These are phyloP conservation scores for Megaceryle maxima DNA, from an alignment of 2,113 vertebrate species.

Conservation along the genomic window DNA sequence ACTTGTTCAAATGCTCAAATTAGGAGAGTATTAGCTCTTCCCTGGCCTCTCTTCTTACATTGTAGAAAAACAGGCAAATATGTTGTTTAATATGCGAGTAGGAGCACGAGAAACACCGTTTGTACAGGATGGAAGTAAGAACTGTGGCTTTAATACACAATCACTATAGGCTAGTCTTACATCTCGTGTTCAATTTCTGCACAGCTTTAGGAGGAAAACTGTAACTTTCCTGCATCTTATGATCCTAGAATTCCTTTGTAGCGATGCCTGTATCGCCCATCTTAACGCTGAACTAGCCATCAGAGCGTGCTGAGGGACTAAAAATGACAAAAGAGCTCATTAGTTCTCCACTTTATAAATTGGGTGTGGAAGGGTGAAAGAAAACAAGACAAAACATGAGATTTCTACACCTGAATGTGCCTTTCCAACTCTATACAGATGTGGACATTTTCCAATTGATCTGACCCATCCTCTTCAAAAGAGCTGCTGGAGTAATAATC, in stretches of 20 bases:
- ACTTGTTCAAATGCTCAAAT: not conserved
- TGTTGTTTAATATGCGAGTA: not conserved
- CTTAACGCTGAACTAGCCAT: not conserved
- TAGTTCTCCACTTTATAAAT: not conserved
- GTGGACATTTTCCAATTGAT: not conserved
- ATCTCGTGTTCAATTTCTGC: not conserved
- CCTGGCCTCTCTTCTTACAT: not conserved
- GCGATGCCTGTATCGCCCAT: rapidly evolving
- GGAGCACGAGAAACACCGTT: not conserved
- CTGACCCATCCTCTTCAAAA: not conserved
- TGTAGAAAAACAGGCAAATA: not conserved
- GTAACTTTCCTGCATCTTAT: not conserved
- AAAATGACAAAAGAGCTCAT: not conserved
- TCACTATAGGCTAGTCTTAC: not conserved
- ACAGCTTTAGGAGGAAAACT: not conserved
- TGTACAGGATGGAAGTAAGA: not conserved
- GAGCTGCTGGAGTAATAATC: not conserved
- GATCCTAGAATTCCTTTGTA: not conserved
- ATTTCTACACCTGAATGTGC: not conserved
- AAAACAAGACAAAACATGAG: not conserved
- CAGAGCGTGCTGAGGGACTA: not conserved
- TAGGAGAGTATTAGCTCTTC: not conserved
- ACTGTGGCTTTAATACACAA: not conserved
- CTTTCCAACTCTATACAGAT: not conserved
- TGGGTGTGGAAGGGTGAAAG: not conserved